A percentile compares a stretch with the other conserved stretches of the same genome.
These are phyloP conservation scores for Dolichoris vasculosae DNA, from an alignment of 1,140 invertebrate genomes.

Conservation along the genomic window DNA sequence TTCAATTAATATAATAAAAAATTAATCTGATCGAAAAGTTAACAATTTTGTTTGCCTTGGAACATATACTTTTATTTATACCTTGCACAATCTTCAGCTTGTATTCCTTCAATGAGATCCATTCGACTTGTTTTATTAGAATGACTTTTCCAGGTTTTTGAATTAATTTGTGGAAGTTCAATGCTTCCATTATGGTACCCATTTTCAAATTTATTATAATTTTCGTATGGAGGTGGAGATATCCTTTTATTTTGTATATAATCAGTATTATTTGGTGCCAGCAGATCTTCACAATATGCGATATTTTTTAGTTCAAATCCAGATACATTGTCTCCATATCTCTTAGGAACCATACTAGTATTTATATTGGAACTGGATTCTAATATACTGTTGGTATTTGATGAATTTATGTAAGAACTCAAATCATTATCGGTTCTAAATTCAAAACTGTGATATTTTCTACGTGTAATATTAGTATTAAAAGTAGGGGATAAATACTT, in stretches of 20 bases:
- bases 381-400: constrained; percentile 37
- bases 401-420: constrained; percentile 52
- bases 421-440: constrained; percentile 58
- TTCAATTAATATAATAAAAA: no score
- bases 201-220: constrained; percentile 60
- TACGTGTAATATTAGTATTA: constrained; percentile 55
- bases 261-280: constrained; percentile 64
- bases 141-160: constrained; percentile 57
- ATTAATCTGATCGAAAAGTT: no score
- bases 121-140: constrained; percentile 47
- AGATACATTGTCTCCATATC: constrained; percentile 62
- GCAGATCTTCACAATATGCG: constrained; percentile 69
- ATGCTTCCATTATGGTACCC: constrained; percentile 61
- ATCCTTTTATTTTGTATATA: constrained; percentile 58
- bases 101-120: constrained; percentile 52
- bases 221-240: constrained; percentile 54
- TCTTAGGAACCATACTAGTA: constrained; percentile 59
- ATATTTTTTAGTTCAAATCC: constrained; percentile 64
- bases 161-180: constrained; percentile 44
- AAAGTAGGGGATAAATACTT: constrained; percentile 64
- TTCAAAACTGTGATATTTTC: constrained; percentile 64
- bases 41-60: background rate
- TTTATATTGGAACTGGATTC: constrained; percentile 42
- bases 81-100: constrained; percentile 16
- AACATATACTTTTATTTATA: background rate